phyloP scores from a whole-genome alignment of 2,113 vertebrate genomes.

The Hymenochirus boettgeri region DNA sequence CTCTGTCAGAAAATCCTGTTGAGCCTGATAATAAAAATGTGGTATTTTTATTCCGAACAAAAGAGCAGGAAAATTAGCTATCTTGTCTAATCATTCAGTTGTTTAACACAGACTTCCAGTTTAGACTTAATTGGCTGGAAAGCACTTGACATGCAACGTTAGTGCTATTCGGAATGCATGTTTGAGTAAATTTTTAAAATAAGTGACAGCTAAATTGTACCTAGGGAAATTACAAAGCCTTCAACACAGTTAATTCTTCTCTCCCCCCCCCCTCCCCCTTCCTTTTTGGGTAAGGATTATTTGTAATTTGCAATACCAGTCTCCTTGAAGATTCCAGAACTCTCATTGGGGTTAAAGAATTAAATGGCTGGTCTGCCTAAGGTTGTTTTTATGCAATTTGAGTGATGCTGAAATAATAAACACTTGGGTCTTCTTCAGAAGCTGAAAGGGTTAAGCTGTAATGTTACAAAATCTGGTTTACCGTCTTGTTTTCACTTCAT shows the following conservation, averaged over 20 bases:
- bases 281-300: slow-evolving; percentile 64
- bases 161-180: slow-evolving; percentile 89
- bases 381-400: slow-evolving; percentile 54
- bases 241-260: slow-evolving; percentile 95
- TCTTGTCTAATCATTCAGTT: slow-evolving; percentile 99
- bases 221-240: slow-evolving; percentile 98
- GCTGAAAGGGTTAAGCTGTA: slow-evolving; percentile 28
- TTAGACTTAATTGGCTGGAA: slow-evolving; percentile 99
- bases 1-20: slow-evolving; percentile 84
- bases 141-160: slow-evolving; percentile 99
- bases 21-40: slow-evolving; percentile 90
- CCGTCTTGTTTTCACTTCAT: slow-evolving; percentile 58
- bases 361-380: slow-evolving; percentile 42
- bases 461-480: slow-evolving; percentile 60
- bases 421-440: not conserved
- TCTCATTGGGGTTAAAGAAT: slow-evolving; percentile 54
- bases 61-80: slow-evolving; percentile 93
- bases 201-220: slow-evolving; percentile 99
- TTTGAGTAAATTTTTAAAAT: slow-evolving; percentile 95
- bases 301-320: slow-evolving; percentile 89
- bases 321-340: slow-evolving; percentile 75
- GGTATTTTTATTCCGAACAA: slow-evolving; percentile 88
- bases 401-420: no score
- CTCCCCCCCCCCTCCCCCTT: not conserved
- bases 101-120: slow-evolving; percentile 87